These are phyloP conservation scores for Piaya cayana DNA, from an alignment of 2,113 vertebrate genomes.

Conservation along the genomic window DNA sequence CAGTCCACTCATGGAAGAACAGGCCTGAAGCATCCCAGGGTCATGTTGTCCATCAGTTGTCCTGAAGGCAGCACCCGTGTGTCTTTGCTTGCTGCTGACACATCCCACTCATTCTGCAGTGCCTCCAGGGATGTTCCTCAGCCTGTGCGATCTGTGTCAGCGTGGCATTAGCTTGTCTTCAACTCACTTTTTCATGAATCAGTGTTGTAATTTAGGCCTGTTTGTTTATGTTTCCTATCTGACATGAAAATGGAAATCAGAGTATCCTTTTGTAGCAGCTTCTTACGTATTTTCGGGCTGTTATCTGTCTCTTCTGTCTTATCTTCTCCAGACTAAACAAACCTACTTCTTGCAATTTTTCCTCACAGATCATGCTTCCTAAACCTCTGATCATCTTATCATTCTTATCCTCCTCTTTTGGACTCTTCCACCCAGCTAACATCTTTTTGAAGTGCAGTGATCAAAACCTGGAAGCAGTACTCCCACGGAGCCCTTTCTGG, in stretches of 20 bases:
- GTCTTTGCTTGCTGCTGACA: background rate
- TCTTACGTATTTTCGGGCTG: background rate
- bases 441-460: background rate
- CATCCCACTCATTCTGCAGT: background rate
- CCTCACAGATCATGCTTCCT: background rate
- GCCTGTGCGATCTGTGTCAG: background rate
- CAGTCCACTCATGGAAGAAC: background rate
- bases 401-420: background rate
- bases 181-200: background rate
- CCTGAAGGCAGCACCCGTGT: background rate
- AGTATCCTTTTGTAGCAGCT: background rate
- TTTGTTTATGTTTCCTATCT: background rate
- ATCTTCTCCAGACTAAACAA: slow-evolving; percentile 43
- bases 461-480: background rate
- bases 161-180: background rate
- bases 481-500: background rate
- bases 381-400: background rate
- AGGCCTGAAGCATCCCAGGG: background rate
- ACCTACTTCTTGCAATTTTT: background rate
- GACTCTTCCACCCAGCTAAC: background rate
- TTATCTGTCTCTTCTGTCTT: slow-evolving; percentile 7
- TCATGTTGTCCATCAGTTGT: background rate
- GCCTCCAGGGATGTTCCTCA: background rate
- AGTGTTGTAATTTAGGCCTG: background rate
- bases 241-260: background rate